Percentiles rank a stretch among this genome's conserved stretches.
Evolutionary conservation across 2,888 invertebrate species (phyloP).

Genomic region (Neria commutata): DNA sequence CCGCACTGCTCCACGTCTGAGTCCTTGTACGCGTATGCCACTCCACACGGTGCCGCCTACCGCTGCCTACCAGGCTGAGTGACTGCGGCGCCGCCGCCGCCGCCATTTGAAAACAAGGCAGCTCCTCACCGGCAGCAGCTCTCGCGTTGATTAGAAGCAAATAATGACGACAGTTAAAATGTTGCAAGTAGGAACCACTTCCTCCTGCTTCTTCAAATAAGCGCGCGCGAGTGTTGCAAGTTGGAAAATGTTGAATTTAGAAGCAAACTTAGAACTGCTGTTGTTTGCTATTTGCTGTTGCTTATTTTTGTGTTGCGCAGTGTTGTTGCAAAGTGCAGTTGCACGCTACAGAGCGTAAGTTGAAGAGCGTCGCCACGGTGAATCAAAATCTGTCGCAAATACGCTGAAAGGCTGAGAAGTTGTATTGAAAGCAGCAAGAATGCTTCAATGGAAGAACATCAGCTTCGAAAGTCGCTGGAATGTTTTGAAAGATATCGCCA

Average conservation of each 20-base stretch:
- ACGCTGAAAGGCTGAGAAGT: too few species aligned
- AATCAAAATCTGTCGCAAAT: too few species aligned
- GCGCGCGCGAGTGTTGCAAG: too few species aligned
- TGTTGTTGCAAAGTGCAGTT: neutral
- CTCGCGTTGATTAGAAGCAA: slow-evolving; percentile 32
- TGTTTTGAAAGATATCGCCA: too few species aligned
- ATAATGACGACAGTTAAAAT: slow-evolving; percentile 26
- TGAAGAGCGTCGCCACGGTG: too few species aligned
- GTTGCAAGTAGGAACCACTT: neutral
- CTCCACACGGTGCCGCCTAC: slow-evolving; percentile 8
- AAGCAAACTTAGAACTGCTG: neutral
- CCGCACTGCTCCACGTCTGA: neutral
- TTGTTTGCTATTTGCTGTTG: neutral
- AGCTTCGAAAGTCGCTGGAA: too few species aligned
- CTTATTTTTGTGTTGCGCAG: neutral
- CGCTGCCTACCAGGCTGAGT: slow-evolving; percentile 23
- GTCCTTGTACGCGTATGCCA: neutral
- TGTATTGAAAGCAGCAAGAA: too few species aligned
- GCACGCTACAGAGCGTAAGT: too few species aligned
- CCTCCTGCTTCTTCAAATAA: neutral
- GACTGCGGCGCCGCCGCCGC: slow-evolving; percentile 9
- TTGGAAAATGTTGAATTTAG: neutral
- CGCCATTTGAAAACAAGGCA: slow-evolving; percentile 28
- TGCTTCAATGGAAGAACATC: too few species aligned
- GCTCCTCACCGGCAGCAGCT: too few species aligned